phyloP scores from a whole-genome alignment of 1,140 invertebrate species.

The Papilio glaucus region DNA sequence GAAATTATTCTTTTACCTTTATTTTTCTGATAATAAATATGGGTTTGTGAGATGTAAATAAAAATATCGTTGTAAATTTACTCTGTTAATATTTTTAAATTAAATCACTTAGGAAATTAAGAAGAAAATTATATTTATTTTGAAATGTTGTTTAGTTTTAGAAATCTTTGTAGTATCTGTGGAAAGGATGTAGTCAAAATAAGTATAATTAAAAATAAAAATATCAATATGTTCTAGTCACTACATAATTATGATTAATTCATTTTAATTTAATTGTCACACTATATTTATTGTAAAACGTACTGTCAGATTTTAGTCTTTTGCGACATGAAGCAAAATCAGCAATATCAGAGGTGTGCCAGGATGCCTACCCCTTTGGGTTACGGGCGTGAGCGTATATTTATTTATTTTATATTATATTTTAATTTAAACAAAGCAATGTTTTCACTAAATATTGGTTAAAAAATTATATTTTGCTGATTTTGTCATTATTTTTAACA shows the following conservation, averaged over 20 bases:
- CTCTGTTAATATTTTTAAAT: not conserved
- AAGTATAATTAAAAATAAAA: not conserved
- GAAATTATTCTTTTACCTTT: not conserved
- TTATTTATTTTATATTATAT: no score
- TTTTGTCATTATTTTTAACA: no score
- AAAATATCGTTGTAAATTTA: constrained; percentile 8
- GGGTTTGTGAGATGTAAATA: constrained; percentile 13
- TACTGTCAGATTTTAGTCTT: not conserved
- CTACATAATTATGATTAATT: not conserved
- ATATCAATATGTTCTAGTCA: constrained; percentile 25
- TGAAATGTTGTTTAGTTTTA: constrained; percentile 17
- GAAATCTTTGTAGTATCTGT: not conserved
- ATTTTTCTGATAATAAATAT: not conserved
- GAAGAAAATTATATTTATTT: constrained; percentile 11
- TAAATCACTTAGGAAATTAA: not conserved
- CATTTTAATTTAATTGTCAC: not conserved
- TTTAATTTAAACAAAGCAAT: no score
- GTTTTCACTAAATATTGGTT: no score
- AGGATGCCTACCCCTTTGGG: no score
- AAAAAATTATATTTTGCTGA: no score
- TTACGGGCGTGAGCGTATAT: no score
- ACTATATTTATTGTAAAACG: not conserved
- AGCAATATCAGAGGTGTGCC: no score
- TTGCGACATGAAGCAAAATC: not conserved
- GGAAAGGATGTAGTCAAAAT: not conserved